phyloP scores from a whole-genome alignment of 2,113 vertebrate species.

The Origma solitaria region DNA sequence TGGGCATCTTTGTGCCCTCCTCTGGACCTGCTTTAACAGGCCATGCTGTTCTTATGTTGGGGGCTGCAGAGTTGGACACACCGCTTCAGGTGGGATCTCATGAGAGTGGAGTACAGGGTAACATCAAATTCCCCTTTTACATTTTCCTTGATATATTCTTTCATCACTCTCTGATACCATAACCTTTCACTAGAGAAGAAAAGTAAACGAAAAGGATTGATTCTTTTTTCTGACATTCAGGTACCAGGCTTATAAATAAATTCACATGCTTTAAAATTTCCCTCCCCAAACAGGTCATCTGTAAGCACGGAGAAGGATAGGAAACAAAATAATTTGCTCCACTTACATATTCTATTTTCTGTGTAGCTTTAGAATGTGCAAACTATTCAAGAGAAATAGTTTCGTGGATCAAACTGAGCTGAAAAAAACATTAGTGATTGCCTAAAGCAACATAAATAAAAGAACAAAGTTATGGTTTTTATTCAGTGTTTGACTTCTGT shows the following conservation, averaged over 20 bases:
- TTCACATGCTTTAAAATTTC: not conserved
- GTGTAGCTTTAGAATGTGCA: not conserved
- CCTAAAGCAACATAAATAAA: constrained; percentile 55
- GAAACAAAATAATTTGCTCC: not conserved
- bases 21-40: not conserved
- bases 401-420: constrained; percentile 30
- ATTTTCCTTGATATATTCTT: not conserved
- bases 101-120: not conserved
- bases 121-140: not conserved
- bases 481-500: constrained; percentile 17
- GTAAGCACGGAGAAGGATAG: not conserved
- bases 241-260: not conserved
- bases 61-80: too few relatives aligned
- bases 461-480: not conserved
- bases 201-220: not conserved
- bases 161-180: not conserved
- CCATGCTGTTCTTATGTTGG: not conserved
- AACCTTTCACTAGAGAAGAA: not conserved
- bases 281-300: not conserved
- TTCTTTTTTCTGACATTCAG: not conserved
- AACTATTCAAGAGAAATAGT: constrained; percentile 38
- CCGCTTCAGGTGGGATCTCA: not conserved
- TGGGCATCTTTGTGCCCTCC: not conserved
- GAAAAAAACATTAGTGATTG: constrained; percentile 27
- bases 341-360: constrained; percentile 16